phyloP scores from a whole-genome alignment of 1,140 invertebrate species.

The Idris sp. region DNA sequence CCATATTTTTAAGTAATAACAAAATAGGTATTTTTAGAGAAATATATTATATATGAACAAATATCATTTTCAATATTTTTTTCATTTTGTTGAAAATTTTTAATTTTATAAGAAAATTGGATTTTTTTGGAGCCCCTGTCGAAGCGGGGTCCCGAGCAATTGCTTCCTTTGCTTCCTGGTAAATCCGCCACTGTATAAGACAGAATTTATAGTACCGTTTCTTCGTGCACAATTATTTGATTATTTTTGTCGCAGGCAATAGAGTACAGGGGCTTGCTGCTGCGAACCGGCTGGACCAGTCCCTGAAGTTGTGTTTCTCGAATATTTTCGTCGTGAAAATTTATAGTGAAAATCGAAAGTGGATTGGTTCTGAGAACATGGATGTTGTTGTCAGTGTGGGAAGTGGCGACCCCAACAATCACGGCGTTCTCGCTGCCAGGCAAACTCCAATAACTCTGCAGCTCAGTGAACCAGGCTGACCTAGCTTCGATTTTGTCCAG shows the following conservation, averaged over 20 bases:
- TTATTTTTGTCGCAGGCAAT: conserved; percentile 65
- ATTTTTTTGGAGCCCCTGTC: no score
- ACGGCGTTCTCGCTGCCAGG: conserved; percentile 79
- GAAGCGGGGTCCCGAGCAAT: no score
- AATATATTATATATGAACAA: no score
- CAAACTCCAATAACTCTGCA: conserved; percentile 80
- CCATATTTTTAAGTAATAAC: no score
- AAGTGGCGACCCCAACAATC: conserved; percentile 77
- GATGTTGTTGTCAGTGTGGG: conserved; percentile 76
- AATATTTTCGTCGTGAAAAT: conserved; percentile 67
- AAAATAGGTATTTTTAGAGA: no score
- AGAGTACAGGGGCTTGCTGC: conserved; percentile 62
- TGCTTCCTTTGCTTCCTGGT: no score
- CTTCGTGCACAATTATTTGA: conserved; percentile 72
- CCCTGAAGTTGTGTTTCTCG: conserved; percentile 67
- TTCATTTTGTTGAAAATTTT: no score
- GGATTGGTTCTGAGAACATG: conserved; percentile 79
- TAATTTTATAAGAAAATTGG: no score
- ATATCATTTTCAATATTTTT: no score
- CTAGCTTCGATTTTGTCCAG: conserved; percentile 79
- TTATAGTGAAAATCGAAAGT: conserved; percentile 77
- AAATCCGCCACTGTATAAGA: no score
- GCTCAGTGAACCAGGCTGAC: conserved; percentile 79
- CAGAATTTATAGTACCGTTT: no score
- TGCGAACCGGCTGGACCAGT: conserved; percentile 57